Percentiles rank a stretch among this genome's conserved stretches.
phyloP scores from a whole-genome alignment of 2,797 vertebrate species.

The Dromococcyx pavoninus region DNA sequence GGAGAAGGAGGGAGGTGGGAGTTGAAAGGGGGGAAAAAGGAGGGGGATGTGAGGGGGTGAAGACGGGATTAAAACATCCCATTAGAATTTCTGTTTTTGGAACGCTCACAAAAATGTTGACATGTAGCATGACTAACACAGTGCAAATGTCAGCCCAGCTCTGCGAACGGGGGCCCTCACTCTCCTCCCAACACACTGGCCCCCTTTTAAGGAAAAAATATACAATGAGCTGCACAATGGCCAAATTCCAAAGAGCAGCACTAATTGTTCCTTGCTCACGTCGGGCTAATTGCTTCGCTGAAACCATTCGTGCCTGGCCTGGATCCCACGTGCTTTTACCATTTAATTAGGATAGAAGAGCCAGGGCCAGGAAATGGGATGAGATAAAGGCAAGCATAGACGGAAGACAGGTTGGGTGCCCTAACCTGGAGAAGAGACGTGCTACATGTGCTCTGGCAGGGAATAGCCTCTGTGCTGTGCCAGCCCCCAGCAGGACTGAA shows the following conservation, averaged over 20 bases:
- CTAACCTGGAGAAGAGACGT: not conserved
- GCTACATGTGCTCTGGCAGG: not conserved
- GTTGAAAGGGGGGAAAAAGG: not conserved
- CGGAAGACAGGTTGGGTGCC: not conserved
- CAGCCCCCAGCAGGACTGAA: not conserved
- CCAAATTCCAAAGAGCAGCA: constrained; percentile 64
- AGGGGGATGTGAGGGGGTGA: constrained; percentile 11
- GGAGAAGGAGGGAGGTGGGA: constrained; percentile 63
- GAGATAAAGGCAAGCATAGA: constrained; percentile 22
- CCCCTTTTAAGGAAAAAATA: constrained; percentile 73
- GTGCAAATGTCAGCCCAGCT: constrained; percentile 64
- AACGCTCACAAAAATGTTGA: constrained; percentile 74
- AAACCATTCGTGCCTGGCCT: constrained; percentile 52
- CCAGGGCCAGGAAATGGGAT: constrained; percentile 15
- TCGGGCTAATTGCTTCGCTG: constrained; percentile 63
- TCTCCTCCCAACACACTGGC: constrained; percentile 54
- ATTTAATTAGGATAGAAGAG: constrained; percentile 57
- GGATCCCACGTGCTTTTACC: constrained; percentile 59
- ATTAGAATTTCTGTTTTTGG: constrained; percentile 74
- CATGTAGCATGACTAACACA: constrained; percentile 71
- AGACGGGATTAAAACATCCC: constrained; percentile 71
- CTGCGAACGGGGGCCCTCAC: constrained; percentile 53
- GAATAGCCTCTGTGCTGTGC: not conserved
- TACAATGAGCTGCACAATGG: constrained; percentile 68
- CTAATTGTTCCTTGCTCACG: constrained; percentile 62